Percentiles rank a stretch among this genome's conserved stretches.
Evolutionary conservation across 2,797 vertebrate species (phyloP).

Genomic region (Protosalanx chinensis): DNA sequence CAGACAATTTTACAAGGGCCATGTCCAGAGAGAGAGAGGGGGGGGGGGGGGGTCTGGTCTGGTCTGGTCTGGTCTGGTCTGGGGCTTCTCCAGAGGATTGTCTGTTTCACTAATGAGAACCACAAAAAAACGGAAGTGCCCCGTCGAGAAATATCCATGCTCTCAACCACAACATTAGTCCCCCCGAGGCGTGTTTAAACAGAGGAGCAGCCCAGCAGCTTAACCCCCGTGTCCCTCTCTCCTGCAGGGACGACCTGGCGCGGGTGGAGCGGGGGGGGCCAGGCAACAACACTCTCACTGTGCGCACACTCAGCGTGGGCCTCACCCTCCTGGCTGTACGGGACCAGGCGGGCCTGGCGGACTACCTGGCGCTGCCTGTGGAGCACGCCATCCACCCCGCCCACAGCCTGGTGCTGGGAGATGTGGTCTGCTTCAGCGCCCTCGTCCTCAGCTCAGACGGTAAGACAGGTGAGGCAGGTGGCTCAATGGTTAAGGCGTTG

Average conservation of each 20-base stretch:
- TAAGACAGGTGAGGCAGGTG: conserved; percentile 44
- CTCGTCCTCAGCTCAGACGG: conserved; percentile 65
- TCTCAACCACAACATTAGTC: not conserved
- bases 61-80: too few relatives aligned
- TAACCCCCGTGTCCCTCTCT: conserved; percentile 7
- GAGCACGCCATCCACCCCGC: conserved; percentile 80
- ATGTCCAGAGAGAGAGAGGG: conserved; percentile 28
- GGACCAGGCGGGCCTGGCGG: conserved; percentile 79
- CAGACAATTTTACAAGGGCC: conserved; percentile 47
- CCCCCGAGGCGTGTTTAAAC: not conserved
- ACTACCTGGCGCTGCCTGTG: conserved; percentile 88
- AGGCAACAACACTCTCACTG: conserved; percentile 79
- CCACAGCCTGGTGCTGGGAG: conserved; percentile 77
- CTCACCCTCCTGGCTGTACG: conserved; percentile 82
- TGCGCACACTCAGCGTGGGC: conserved; percentile 84
- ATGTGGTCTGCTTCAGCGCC: conserved; percentile 75
- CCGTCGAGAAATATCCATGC: not conserved
- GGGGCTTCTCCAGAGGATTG: too few relatives aligned
- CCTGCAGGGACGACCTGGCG: conserved; percentile 87
- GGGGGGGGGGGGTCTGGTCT: not conserved
- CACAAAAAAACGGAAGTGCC: too few relatives aligned
- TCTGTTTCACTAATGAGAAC: too few relatives aligned
- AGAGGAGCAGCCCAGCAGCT: not conserved
- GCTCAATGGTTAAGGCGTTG: too few relatives aligned
- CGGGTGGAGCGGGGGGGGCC: conserved; percentile 83